Evolutionary conservation across 1,140 invertebrate species (phyloP).

Genomic region (Thaumatotibia leucotreta): DNA sequence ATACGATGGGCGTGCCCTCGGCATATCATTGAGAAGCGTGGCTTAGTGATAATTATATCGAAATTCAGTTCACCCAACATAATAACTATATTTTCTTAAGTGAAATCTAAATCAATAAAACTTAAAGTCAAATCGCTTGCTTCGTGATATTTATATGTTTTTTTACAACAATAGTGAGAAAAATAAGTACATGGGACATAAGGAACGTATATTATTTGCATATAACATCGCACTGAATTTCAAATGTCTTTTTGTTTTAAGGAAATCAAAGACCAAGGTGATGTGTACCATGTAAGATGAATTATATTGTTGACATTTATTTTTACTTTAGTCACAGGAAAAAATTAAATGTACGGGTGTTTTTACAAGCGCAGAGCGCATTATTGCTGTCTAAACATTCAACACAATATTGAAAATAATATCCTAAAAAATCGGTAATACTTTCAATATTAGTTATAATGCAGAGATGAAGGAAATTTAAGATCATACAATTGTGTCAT

Average conservation of each 20-base stretch:
- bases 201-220: not conserved
- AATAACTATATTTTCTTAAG: constrained; percentile 10
- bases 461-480: no score
- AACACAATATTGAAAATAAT: not conserved
- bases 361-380: not conserved
- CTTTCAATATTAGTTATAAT: no score
- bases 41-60: not conserved
- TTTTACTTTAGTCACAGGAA: not conserved
- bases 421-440: not conserved
- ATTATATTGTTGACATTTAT: not conserved
- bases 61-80: constrained; percentile 9
- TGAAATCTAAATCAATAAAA: not conserved
- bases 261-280: constrained; percentile 5
- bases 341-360: not conserved
- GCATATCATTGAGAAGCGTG: constrained; percentile 17
- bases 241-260: not conserved
- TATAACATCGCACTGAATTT: not conserved
- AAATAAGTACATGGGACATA: constrained; percentile 6
- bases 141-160: constrained; percentile 4
- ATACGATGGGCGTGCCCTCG: constrained; percentile 22
- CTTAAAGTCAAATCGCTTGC: not conserved
- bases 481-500: no score
- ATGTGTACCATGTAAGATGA: constrained; percentile 1
- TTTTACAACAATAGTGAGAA: constrained; percentile 9
- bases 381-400: no score